Evolutionary conservation across 2,888 invertebrate genomes (phyloP).

Genomic region (Drosophila recens): DNA sequence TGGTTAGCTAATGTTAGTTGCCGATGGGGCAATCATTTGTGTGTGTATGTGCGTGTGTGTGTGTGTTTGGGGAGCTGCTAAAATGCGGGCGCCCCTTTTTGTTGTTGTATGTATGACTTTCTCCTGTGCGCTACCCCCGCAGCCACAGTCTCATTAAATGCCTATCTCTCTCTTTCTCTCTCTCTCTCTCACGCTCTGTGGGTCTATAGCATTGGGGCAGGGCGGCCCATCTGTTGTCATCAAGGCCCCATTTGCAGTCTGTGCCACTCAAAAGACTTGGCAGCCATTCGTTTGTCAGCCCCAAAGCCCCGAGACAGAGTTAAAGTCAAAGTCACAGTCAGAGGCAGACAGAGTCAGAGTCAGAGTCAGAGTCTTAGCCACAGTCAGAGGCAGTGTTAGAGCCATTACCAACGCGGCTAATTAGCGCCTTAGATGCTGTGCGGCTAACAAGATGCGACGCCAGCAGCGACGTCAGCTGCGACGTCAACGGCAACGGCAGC

Average conservation of each 20-base stretch:
- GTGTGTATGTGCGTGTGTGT: background rate
- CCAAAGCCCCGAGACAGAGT: slow-evolving; percentile 1
- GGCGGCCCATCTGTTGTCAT: slow-evolving; percentile 39
- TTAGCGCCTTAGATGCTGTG: slow-evolving; percentile 62
- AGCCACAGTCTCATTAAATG: background rate
- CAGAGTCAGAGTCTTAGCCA: background rate
- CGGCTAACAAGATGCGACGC: slow-evolving; percentile 51
- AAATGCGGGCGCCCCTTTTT: slow-evolving; percentile 43
- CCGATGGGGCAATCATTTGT: slow-evolving; percentile 15
- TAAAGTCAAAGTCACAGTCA: background rate
- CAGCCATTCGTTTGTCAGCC: slow-evolving; percentile 43
- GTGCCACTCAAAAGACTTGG: slow-evolving; percentile 33
- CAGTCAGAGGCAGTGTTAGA: slow-evolving; percentile 13
- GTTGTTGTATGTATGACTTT: slow-evolving; percentile 20
- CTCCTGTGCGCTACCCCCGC: background rate
- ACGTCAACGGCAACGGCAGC: background rate
- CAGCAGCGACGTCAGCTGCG: slow-evolving; percentile 8
- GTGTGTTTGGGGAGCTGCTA: slow-evolving; percentile 20
- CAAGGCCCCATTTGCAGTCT: slow-evolving; percentile 28
- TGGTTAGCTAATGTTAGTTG: background rate
- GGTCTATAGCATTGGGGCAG: slow-evolving; percentile 2
- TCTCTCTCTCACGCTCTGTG: background rate
- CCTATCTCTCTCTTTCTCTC: background rate
- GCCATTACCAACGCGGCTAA: slow-evolving; percentile 65
- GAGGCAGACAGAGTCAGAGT: background rate